Percentiles rank a stretch among this genome's conserved stretches.
phyloP scores from a whole-genome alignment of 2,888 invertebrate species.

The Nomada hirtipes region DNA sequence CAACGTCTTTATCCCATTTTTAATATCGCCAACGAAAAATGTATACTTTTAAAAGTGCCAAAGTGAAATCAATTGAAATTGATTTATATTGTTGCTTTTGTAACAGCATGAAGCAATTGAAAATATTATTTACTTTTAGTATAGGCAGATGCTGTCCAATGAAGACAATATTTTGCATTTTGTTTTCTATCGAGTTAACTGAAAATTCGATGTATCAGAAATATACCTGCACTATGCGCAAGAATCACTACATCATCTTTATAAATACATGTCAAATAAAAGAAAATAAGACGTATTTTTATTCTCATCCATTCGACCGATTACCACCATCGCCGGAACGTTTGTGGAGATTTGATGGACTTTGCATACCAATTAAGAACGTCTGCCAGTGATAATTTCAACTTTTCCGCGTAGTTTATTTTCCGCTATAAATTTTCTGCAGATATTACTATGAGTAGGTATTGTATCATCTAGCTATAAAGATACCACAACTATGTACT shows the following conservation, averaged over 20 bases:
- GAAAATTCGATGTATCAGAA: not conserved
- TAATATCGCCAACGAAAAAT: no score
- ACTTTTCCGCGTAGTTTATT: conserved; percentile 65
- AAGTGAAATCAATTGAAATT: no score
- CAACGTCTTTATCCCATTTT: no score
- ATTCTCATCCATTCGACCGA: conserved; percentile 17
- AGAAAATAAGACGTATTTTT: conserved; percentile 39
- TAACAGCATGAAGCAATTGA: no score
- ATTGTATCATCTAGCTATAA: not conserved
- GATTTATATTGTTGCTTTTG: no score
- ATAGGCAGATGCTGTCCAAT: no score
- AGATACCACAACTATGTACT: not conserved
- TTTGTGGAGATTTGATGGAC: conserved; percentile 59
- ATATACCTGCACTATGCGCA: not conserved
- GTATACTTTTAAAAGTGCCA: no score
- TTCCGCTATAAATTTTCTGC: conserved; percentile 45
- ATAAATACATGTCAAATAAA: conserved; percentile 1
- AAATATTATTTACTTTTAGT: no score
- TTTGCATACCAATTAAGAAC: conserved; percentile 74
- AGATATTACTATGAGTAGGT: not conserved
- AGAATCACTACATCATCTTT: not conserved
- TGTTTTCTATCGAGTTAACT: not conserved
- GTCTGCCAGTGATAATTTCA: conserved; percentile 73
- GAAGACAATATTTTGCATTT: not conserved
- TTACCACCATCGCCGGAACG: conserved; percentile 14